phyloP scores from a whole-genome alignment of 2,797 vertebrate genomes.

The Xenopus petersii region DNA sequence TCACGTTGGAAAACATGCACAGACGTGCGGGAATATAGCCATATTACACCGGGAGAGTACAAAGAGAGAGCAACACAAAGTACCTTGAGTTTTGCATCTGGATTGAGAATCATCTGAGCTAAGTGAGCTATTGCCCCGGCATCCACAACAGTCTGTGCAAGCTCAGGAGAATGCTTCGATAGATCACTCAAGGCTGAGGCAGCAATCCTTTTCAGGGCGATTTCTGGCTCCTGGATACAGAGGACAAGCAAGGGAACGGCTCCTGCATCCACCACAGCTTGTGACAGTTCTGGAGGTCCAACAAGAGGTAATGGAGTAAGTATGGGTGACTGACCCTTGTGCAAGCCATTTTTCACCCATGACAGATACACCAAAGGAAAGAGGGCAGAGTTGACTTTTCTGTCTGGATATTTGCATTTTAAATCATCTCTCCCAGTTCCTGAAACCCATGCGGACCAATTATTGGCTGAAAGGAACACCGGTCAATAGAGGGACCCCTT shows the following conservation, averaged over 20 bases:
- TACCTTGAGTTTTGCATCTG: slow-evolving; percentile 91
- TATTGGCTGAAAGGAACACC: slow-evolving; percentile 72
- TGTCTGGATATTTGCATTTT: slow-evolving; percentile 79
- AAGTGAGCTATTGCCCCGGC: slow-evolving; percentile 82
- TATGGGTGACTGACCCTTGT: slow-evolving; percentile 79
- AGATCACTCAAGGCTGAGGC: slow-evolving; percentile 89
- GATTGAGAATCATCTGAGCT: slow-evolving; percentile 87
- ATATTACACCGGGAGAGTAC: no score
- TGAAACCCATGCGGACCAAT: slow-evolving; percentile 75
- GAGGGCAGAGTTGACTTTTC: slow-evolving; percentile 66
- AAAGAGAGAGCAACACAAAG: slow-evolving; percentile 25
- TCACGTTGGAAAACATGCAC: no score
- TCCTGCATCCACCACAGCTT: slow-evolving; percentile 89
- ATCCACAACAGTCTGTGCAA: slow-evolving; percentile 89
- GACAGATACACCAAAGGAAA: slow-evolving; percentile 76
- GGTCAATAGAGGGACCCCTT: slow-evolving; percentile 75
- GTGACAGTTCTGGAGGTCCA: slow-evolving; percentile 84
- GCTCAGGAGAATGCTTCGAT: slow-evolving; percentile 87
- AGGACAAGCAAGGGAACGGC: slow-evolving; percentile 87
- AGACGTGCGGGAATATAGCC: no score
- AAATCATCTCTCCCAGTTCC: slow-evolving; percentile 76
- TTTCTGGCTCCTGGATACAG: slow-evolving; percentile 88
- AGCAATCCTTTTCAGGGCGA: slow-evolving; percentile 88
- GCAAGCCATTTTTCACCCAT: slow-evolving; percentile 79
- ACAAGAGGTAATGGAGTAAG: slow-evolving; percentile 77